Percentiles rank a stretch among this genome's conserved stretches.
Evolutionary conservation across 2,113 vertebrate species (phyloP).

Genomic region (Falco punctatus): DNA sequence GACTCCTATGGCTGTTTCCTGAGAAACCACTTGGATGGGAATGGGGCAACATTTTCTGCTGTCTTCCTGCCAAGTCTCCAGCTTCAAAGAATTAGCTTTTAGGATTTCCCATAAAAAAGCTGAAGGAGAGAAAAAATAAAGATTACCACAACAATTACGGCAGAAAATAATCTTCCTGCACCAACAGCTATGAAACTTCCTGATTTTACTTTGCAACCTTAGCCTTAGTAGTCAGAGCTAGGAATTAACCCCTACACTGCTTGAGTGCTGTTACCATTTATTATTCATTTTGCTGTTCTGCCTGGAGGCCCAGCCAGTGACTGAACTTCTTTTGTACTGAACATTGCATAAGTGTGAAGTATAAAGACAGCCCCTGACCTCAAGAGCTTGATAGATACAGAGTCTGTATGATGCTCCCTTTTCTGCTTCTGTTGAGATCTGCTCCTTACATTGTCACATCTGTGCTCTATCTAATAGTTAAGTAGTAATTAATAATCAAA

Average conservation of each 20-base stretch:
- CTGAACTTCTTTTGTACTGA: neutral
- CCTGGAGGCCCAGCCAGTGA: neutral
- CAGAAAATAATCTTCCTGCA: conserved; percentile 3
- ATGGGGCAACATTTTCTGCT: conserved; percentile 43
- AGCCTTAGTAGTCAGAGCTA: neutral
- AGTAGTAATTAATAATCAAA: conserved; percentile 17
- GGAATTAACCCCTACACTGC: neutral
- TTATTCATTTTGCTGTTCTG: neutral
- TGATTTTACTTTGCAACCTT: conserved; percentile 34
- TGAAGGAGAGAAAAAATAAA: conserved; percentile 50
- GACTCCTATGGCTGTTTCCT: conserved; percentile 7
- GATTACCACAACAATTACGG: conserved; percentile 6
- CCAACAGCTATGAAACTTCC: conserved; percentile 9
- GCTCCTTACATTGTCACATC: neutral
- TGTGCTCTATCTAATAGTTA: neutral
- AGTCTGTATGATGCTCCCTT: neutral
- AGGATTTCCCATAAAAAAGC: conserved; percentile 64
- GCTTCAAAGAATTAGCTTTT: conserved; percentile 67
- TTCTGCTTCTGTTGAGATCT: neutral
- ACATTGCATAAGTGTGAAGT: neutral
- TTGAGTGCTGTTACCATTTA: neutral
- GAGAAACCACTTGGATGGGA: conserved; percentile 37
- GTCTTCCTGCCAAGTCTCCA: conserved; percentile 56
- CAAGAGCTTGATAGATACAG: neutral
- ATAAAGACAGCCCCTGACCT: neutral